Evolutionary conservation across 2,113 vertebrate genomes (phyloP).

Genomic region (Puma concolor): DNA sequence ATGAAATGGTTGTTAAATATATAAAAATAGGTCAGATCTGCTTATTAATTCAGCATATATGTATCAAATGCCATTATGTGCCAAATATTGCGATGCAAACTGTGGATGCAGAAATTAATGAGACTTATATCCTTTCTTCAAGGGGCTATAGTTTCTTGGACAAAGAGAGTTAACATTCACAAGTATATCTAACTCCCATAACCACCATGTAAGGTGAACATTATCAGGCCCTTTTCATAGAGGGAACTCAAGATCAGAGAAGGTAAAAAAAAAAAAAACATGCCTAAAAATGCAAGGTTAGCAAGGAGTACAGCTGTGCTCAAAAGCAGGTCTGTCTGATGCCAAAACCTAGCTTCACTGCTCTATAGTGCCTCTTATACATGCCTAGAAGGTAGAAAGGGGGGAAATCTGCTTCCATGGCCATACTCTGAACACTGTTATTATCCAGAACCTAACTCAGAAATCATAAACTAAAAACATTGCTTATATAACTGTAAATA

Average conservation of each 20-base stretch:
- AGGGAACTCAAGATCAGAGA: neutral
- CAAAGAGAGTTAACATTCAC: conserved; percentile 9
- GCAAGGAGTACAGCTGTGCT: neutral
- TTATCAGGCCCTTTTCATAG: neutral
- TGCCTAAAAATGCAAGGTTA: neutral
- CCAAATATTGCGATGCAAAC: neutral
- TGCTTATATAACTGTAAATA: neutral
- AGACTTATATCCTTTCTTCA: neutral
- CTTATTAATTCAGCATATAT: conserved; percentile 1
- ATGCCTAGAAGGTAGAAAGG: neutral
- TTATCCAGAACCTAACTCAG: neutral
- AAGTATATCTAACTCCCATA: neutral
- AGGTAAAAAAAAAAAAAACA: neutral
- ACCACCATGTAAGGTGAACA: neutral
- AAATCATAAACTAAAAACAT: conserved; percentile 10
- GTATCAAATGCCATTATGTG: neutral
- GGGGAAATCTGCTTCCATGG: neutral
- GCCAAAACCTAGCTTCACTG: neutral
- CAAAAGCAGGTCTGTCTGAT: neutral
- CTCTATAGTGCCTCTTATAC: neutral
- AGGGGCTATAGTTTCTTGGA: neutral
- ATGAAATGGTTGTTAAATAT: neutral
- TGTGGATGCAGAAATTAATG: neutral
- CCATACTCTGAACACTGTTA: neutral
- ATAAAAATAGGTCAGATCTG: neutral